Evolutionary conservation across 2,888 invertebrate genomes (phyloP), one percentile per base, ranked within the genome.

Genomic region (Drosophila suboccidentalis): DNA sequence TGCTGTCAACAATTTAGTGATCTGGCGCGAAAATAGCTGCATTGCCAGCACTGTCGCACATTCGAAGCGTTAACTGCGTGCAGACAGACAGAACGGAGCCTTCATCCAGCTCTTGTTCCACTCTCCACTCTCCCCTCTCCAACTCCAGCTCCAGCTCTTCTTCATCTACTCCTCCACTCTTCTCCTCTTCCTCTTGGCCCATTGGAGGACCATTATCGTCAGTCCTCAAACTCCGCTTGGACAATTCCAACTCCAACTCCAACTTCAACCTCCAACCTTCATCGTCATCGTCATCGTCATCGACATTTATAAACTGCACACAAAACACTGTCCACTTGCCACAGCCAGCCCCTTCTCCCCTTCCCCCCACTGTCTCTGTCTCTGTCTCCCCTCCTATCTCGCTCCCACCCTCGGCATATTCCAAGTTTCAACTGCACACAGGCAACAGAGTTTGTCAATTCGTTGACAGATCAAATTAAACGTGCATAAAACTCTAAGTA

Each of bases 271-370:
- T 50, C 8, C 34, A 68, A 63, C 75, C 58, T 32, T 70, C 78
- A 80, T 82, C 82, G 70, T 65, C 67, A 69, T 65, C 75, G 63
- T 11, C 75, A 65, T 69, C 73, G 61, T 65, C 81, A 80, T 87
- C 80, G 82, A 83, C 87, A 83, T 83, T 83, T 83, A 83, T 83
- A 89, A 87, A 83, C 87, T 89, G 82, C 82, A 81, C 84, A 74
- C 81, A 86, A 73, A 76, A 82, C 82, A 80, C 71, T 65, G 82
- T 85, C 88, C 88, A 76, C 72, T 64, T 62, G 58, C 54, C 47
- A 19, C 34, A 43, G 15, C 15, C 38, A 8, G 36, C 22, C 8
- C 47, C 44, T 49, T 15, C 38, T 26, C 49, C 17, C 63, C 15
- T 17, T 2, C 6, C 26, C 5, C 3, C 1, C 22, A 22, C 26